Evolutionary conservation across 2,113 vertebrate species (phyloP), one percentile per base, ranked within the genome.

Genomic region (Nansenia antarctica): DNA sequence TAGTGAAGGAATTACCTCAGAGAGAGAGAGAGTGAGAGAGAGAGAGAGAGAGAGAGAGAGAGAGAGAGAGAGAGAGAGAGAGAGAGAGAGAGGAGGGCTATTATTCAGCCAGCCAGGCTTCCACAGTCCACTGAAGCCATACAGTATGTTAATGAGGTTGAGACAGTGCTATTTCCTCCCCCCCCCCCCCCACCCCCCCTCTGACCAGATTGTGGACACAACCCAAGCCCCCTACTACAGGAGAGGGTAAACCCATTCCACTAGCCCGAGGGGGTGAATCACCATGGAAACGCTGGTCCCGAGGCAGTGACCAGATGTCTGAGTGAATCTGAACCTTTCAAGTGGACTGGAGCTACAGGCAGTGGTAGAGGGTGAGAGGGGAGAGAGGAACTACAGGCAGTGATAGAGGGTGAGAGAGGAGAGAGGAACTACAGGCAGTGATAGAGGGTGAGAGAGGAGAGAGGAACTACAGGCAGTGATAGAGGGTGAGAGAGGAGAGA

Each of bases 281-380:
- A 3, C 87, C 85, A 89, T 89, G 83, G 89, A 71, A 85, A 92
- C 82, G 32, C 55, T 59, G 55, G 64, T 87, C 89, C 89, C 47
- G 74, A 87, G 86, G 89, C 90, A 83, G 55, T 87, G 84, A 87
- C 86, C 89, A 88, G 89, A 91, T 90, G 88, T 89, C 85, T 69
- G 72, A 79, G 80, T 74, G 69, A 85, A 84, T 84, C 79, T 78
- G 80, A 27, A 76, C 76, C 80, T 76, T 82, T 73, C 69, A 77
- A 85, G 75, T 74, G 77, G 75, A 85, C 65, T 39, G 2, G 53
- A 62, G 73, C 65, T 70, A 7, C 57, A 5, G 42, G 62, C 42
- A 64, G 39, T 59, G 58, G 26, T 34, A 34, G 42, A 63, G 34
- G 29, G 37, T 5, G 69, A 47, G 45, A 35, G 15, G 12, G n/a